A percentile compares a stretch with the other conserved stretches of the same genome.
These are phyloP conservation scores for Achatina immaculata DNA, from an alignment of 1,140 invertebrate genomes.

Conservation along the genomic window DNA sequence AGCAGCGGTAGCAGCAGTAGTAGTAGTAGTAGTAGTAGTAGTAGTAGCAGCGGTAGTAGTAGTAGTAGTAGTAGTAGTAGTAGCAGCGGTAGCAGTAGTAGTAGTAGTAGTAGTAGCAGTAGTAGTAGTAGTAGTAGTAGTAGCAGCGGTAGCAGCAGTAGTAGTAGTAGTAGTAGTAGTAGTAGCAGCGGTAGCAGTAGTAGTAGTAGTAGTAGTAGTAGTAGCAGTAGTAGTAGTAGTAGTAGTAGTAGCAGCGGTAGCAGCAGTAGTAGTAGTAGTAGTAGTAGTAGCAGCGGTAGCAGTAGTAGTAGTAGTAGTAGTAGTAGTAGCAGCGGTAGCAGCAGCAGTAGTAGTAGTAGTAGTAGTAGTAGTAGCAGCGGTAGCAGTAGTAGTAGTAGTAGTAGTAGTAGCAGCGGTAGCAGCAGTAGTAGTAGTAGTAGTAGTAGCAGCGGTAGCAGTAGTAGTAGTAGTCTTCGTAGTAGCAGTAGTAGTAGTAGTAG, in stretches of 20 bases:
- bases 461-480: too few relatives aligned
- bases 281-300: slow-evolving; percentile 22
- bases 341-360: too few relatives aligned
- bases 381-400: too few relatives aligned
- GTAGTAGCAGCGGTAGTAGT: too few relatives aligned
- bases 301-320: slow-evolving; percentile 20
- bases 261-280: slow-evolving; percentile 25
- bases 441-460: too few relatives aligned
- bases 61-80: too few relatives aligned
- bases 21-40: not conserved
- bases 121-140: slow-evolving; percentile 8
- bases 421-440: too few relatives aligned
- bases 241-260: slow-evolving; percentile 24
- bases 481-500: too few relatives aligned
- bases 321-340: slow-evolving; percentile 22
- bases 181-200: slow-evolving; percentile 24
- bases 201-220: slow-evolving; percentile 25
- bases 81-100: too few relatives aligned
- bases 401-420: too few relatives aligned
- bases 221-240: slow-evolving; percentile 24
- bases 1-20: slow-evolving; percentile 24
- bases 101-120: too few relatives aligned
- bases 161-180: slow-evolving; percentile 24
- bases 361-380: too few relatives aligned
- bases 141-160: slow-evolving; percentile 24